phyloP scores from a whole-genome alignment of 2,113 vertebrate species.

The Oriolus oriolus region DNA sequence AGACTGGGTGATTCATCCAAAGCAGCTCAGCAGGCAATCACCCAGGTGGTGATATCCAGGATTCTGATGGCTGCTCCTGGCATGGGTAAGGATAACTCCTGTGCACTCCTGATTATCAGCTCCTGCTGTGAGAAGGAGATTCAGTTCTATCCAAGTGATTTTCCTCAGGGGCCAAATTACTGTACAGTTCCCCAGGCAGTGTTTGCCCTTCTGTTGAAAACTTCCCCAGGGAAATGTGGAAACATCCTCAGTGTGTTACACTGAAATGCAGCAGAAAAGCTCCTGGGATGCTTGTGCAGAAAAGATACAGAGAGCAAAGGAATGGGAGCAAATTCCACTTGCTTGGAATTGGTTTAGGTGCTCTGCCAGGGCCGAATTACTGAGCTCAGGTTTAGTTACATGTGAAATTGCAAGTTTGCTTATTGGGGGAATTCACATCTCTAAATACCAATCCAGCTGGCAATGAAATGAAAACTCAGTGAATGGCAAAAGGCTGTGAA shows the following conservation, averaged over 20 bases:
- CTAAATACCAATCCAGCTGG: neutral
- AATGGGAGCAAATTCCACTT: neutral
- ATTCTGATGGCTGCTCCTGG: constrained; percentile 97
- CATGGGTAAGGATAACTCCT: constrained; percentile 82
- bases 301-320: neutral
- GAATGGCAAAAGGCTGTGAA: neutral
- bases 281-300: neutral
- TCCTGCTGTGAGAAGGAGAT: neutral
- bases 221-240: neutral
- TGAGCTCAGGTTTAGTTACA: neutral
- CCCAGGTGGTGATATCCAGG: constrained; percentile 92
- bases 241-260: neutral
- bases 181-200: neutral
- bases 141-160: neutral
- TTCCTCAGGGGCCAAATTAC: neutral
- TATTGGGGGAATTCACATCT: neutral
- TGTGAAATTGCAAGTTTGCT: neutral
- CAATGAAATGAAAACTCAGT: neutral
- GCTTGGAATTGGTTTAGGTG: neutral
- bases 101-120: neutral
- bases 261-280: neutral
- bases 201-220: neutral
- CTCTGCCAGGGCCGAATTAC: neutral
- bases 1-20: constrained; percentile 90
- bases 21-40: constrained; percentile 92